Percentiles rank a stretch among this genome's conserved stretches.
These are phyloP conservation scores for Eristalis arbustorum DNA, from an alignment of 2,888 invertebrate genomes.

Conservation along the genomic window DNA sequence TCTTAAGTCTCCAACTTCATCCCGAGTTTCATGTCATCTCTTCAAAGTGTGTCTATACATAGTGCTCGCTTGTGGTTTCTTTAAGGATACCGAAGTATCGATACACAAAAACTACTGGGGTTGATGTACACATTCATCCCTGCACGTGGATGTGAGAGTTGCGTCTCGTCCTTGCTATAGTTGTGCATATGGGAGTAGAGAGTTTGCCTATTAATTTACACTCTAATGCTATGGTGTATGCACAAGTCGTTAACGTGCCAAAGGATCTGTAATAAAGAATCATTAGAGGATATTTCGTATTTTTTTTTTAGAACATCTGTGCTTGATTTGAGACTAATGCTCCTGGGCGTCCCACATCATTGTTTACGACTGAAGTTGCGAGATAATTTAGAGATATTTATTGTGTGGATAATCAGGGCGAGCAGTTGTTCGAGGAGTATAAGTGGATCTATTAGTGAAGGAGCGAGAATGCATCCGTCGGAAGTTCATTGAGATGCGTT, in stretches of 20 bases:
- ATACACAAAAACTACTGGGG: slow-evolving; percentile 4
- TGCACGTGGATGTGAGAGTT: not conserved
- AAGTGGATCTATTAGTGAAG: not conserved
- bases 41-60: not conserved
- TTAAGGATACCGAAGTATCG: slow-evolving; percentile 2
- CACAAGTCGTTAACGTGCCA: slow-evolving; percentile 24
- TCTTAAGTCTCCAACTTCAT: slow-evolving; percentile 23
- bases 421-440: not conserved
- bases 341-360: slow-evolving; percentile 1
- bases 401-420: not conserved
- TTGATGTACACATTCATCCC: not conserved
- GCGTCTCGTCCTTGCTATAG: slow-evolving; percentile 13
- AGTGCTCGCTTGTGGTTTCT: slow-evolving; percentile 11
- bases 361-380: not conserved
- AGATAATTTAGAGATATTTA: not conserved
- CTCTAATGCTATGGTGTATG: slow-evolving; percentile 9
- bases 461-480: not conserved
- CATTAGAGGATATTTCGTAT: not conserved
- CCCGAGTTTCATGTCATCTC: slow-evolving; percentile 15
- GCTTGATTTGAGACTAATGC: slow-evolving; percentile 8
- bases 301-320: slow-evolving; percentile 26
- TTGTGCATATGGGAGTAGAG: slow-evolving; percentile 11
- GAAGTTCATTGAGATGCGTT: not conserved
- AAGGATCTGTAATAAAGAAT: slow-evolving; percentile 17
- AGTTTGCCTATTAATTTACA: slow-evolving; percentile 35